Evolutionary conservation across 2,888 invertebrate genomes (phyloP), one percentile per base, ranked within the genome.

Genomic region (Stenichneumon culpator): DNA sequence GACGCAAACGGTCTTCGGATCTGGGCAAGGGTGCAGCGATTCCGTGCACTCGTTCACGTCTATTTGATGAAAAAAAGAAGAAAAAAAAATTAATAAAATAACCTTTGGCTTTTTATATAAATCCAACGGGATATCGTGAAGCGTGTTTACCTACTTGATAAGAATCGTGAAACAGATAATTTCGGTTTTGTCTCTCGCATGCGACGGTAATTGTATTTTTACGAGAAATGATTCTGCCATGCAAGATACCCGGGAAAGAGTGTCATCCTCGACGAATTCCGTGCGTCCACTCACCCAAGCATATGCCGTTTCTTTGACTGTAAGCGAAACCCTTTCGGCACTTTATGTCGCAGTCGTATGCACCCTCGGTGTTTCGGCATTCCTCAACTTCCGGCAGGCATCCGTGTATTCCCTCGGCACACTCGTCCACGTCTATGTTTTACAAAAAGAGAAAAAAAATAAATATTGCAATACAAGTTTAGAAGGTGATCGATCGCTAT

Each of bases 351-450:
- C 95, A 95, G 63, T 93, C 92, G 88, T 94, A 95, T 70, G 94
- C 94, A n/a, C 95, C 95, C 16, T 94, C 92, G 14, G 92, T 92
- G 86, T 95, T 95, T 79, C 92, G 89, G 75, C 90, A 90, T 19
- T 90, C 90, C 83, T 95, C 94, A 25, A 86, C 87, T 36, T 95
- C 96, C 28, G 94, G 93, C 0, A 94, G 94, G 79, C 96, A 96
- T 85, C 95, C 94, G 77, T 96, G 94, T 80, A 95, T 95, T 57
- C 96, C 95, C 73, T 95, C 94, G 1, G 94, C 94, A 90, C 98
- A 98, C 94, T 98, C 98, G 92, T 97, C 96, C 89, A 97, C 96
- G 94, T 97, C 98, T 97, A 3, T 63, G 25, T 25, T 74, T 82
- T 19, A 16, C n/a, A 50, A 25, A 6, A 19, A 36, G 28, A 72